Base-by-base conservation (phyloP, 2,888 invertebrate genomes). In the Scaptomyza caliginosa region DNA sequence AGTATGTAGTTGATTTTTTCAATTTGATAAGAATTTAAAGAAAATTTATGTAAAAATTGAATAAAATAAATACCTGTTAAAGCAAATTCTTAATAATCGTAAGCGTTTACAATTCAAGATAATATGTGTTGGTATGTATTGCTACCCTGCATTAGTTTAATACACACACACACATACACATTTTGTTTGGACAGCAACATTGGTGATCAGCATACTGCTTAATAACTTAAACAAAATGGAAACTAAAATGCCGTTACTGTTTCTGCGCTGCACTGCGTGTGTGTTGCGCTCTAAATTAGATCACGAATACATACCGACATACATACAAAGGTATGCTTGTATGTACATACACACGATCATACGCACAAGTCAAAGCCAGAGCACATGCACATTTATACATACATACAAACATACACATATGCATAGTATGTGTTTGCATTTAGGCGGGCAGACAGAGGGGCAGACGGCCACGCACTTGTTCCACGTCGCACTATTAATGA, bases 401-500 rank as follows among this genome's bases (percentile, higher is more conserved):
- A 23, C 40, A 16, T 36, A 13, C 58, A 51, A 30, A 19, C 24
- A 38, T 42, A 16, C 13, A n/a, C n/a, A n/a, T n/a, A n/a, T 6
- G 6, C 0, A 4, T 16, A 28, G 17, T 28, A 11, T 13, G 40
- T 24, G 42, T 19, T 3, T 16, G 42, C 16, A 5, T 42, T 26
- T 11, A 6, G n/a, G 34, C 26, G 11, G 24, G 32, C 28, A 39
- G 54, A 49, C 68, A 55, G 59, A 26, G 68, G 67, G 54, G 49
- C 59, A 54, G 60, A 60, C 42, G 42, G 19, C 40, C 46, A 42
- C 56, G 57, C 69, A 78, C 78, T 74, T 78, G 69, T 69, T 74
- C 69, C 78, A 74, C 74, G 78, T 69, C 78, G 57, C 43, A 60
- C 74, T 77, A 77, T 81, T 86, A 84, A 86, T 86, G 81, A 79